Base-by-base conservation (phyloP, 2,113 vertebrate species). In the Psammodynastes pulverulentus region DNA sequence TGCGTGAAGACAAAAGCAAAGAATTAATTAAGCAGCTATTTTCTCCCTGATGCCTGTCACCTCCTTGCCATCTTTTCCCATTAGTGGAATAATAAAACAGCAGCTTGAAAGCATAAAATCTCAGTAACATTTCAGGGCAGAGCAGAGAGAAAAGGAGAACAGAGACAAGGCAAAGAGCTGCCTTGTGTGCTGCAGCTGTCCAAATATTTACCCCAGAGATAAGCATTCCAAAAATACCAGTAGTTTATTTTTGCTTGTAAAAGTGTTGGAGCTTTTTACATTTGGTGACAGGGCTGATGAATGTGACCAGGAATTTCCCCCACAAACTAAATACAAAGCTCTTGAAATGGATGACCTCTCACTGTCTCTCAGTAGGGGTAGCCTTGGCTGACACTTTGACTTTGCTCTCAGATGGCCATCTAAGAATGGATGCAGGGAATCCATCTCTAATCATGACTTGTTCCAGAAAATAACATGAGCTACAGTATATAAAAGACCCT, bases 121-220 rank as follows among this genome's bases (percentile, higher is more conserved):
- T 54, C 26, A 5, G 51, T 9, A 13, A 53, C 8, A 3, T 9
- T 23, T 29, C 29, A 26, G 84, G 8, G 3, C 9, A 4, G 84
- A n/a, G 1, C 4, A 9, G 67, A 39, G 5, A 34, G 67, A 87
- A 51, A 34, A 17, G 0, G 26, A 62, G 49, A 21, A 23, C 3
- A 24, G 58, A 72, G 34, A 12, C 23, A 29, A 52, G 21, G 45
- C n/a, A 29, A 45, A 79, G 43, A 13, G 24, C 4, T 79, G 91
- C 34, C 58, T 67, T 67, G 13, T n/a, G 48, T 43, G 24, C 24
- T 53, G 39, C 86, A 92, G 91, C 58, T 88, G 49, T 88, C 34
- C 48, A 92, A 92, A 88, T 88, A 84, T 88, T 79, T 92, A 84
- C 58, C 86, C 51, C 62, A n/a, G 49, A 84, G 39, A 91, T 15